Base-by-base conservation (phyloP, 2,113 vertebrate species). In the Amazona vittata region DNA sequence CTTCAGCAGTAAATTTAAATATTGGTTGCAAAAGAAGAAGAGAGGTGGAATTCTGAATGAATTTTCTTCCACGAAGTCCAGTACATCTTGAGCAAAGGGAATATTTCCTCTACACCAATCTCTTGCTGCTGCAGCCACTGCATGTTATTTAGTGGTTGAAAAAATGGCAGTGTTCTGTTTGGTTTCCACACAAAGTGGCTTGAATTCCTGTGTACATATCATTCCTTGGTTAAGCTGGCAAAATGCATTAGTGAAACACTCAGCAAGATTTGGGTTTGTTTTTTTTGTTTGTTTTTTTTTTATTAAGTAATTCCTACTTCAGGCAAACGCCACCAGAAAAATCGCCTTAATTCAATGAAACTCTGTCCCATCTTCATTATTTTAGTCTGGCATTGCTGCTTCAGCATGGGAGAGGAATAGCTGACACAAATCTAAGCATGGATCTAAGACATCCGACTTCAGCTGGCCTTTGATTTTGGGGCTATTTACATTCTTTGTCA, bases 1-100 rank as follows among this genome's bases (percentile, higher is more conserved):
- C n/a, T 83, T 86, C 82, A 64, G 64, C 9, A 86, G 89, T 85
- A 90, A 84, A 49, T 78, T n/a, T 26, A 78, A 87, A 64, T 79
- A 50, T 29, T 83, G 2, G 2, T 52, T 90, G 18, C 6, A n/a
- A 62, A 84, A 37, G 17, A 6, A 55, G 7, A 11, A 26, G 8
- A 6, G 9, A 3, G 7, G 1, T 8, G n/a, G 19, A 89, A 90
- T 53, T 64, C 35, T 63, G 55, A 64, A 71, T 69, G 3, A 63
- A 41, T 14, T 68, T 83, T 90, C 17, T 76, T 50, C 28, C 13
- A 17, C 7, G 41, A 41, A 78, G 9, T 39, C 13, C 15, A 76
- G 11, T 39, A 25, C 22, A 39, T 49, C 53, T 74, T 81, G 33
- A 3, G 1, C 0, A 3, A 50, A 43, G 7, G 7, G 31, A 21